A percentile compares a stretch with the other conserved stretches of the same genome.
Conservation (phyloP, 2,113 vertebrate species). For the Cervus canadensis region DNA sequence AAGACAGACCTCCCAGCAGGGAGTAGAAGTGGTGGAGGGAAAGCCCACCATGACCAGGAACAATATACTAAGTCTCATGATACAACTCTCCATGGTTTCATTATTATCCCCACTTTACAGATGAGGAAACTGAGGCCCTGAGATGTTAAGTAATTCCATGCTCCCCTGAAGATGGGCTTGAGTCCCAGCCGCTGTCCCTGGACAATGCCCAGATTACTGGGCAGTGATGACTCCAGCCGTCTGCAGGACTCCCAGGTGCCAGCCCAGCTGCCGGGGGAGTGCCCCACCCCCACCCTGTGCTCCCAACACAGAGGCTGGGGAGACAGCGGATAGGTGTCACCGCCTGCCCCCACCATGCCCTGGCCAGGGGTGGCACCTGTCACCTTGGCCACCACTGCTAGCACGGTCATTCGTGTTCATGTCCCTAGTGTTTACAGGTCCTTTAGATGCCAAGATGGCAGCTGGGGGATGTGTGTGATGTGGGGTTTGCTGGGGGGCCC, state of each 20-base stretch:
- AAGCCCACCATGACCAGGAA: neutral
- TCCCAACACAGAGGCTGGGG: conserved; percentile 50
- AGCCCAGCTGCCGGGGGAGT: conserved; percentile 63
- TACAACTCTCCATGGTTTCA: neutral
- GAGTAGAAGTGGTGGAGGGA: neutral
- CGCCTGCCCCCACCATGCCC: neutral
- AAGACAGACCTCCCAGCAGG: neutral
- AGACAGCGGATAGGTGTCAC: neutral
- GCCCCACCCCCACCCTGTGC: conserved; percentile 24
- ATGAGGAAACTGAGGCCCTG: neutral
- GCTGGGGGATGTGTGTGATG: neutral
- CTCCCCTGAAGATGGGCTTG: conserved; percentile 84
- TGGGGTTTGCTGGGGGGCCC: neutral
- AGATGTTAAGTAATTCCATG: conserved; percentile 66
- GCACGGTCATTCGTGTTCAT: conserved; percentile 41
- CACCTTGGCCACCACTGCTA: conserved; percentile 50
- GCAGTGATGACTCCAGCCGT: conserved; percentile 92
- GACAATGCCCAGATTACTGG: conserved; percentile 89
- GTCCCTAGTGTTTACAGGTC: conserved; percentile 73
- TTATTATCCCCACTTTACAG: neutral
- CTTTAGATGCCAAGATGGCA: conserved; percentile 62
- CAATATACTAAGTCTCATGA: no score
- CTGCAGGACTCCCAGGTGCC: conserved; percentile 92
- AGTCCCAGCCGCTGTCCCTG: conserved; percentile 87
- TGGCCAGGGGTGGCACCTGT: neutral